phyloP scores from a whole-genome alignment of 2,888 invertebrate genomes.

The Cryptophagus acutangulus region DNA sequence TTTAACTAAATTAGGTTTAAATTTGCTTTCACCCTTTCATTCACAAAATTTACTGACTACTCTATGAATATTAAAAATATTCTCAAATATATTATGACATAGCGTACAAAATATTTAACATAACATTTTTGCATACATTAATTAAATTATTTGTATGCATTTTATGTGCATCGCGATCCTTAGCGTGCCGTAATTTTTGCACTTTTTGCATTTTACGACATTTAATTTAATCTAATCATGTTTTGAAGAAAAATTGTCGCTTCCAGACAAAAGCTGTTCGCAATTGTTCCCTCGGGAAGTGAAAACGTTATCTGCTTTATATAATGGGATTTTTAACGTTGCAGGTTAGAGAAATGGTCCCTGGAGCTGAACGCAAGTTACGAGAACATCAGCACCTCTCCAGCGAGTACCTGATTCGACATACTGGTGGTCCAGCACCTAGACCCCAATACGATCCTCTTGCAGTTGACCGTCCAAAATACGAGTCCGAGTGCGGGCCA shows the following conservation, averaged over 20 bases:
- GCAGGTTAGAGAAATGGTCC: slow-evolving; percentile 58
- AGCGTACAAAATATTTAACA: no score
- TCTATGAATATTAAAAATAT: no score
- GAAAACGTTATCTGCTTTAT: not conserved
- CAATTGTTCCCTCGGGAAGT: not conserved
- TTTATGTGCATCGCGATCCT: no score
- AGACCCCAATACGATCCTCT: slow-evolving; percentile 37
- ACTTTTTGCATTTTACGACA: no score
- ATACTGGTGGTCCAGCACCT: slow-evolving; percentile 25
- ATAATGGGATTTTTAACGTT: slow-evolving; percentile 18
- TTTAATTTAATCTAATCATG: slow-evolving; percentile 1
- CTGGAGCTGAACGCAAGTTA: slow-evolving; percentile 55
- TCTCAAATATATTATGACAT: no score
- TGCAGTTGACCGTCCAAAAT: slow-evolving; percentile 33
- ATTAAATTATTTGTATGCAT: no score
- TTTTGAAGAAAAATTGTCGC: not conserved
- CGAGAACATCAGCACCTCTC: slow-evolving; percentile 53
- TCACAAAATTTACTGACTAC: no score
- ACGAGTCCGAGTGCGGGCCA: slow-evolving; percentile 45
- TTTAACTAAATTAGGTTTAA: no score
- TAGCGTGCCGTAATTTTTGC: no score
- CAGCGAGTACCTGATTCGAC: slow-evolving; percentile 51
- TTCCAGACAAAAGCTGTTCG: not conserved
- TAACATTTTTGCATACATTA: no score
- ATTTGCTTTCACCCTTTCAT: no score